These are phyloP conservation scores for Nannospalax galili DNA, from an alignment of 2,113 vertebrate species.

Conservation along the genomic window DNA sequence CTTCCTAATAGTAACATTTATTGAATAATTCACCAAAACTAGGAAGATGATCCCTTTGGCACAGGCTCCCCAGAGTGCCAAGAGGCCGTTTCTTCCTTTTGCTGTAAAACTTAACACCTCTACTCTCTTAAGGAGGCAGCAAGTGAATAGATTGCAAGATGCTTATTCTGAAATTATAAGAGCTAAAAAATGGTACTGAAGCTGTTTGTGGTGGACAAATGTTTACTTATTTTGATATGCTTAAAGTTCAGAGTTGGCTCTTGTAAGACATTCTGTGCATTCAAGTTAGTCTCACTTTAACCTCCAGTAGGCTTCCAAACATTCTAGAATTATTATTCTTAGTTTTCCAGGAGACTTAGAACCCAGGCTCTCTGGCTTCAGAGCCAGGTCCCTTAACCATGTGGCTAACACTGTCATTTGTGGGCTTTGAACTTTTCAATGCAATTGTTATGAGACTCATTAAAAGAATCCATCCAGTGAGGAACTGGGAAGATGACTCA, in stretches of 20 bases:
- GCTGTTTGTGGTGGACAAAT: background rate
- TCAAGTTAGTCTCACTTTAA: background rate
- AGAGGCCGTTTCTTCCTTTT: background rate
- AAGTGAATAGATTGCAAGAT: background rate
- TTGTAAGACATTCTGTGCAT: background rate
- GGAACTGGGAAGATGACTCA: background rate
- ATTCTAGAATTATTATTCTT: background rate
- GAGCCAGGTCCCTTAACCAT: background rate
- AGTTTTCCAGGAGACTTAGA: background rate
- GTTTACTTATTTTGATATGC: background rate
- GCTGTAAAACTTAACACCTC: background rate
- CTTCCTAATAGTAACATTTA: background rate
- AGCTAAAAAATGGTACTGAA: background rate
- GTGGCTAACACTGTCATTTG: accelerated
- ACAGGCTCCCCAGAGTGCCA: background rate
- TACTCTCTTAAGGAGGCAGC: background rate
- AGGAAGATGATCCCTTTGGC: background rate
- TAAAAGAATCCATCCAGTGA: background rate
- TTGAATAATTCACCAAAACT: background rate
- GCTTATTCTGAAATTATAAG: background rate
- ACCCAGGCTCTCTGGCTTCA: background rate
- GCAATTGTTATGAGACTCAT: background rate
- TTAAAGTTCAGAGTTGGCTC: background rate
- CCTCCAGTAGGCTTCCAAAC: background rate
- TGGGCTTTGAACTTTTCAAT: background rate